A percentile compares a stretch with the other conserved stretches of the same genome.
These are phyloP conservation scores for Heterotilapia buettikoferi DNA, from an alignment of 2,113 vertebrate genomes.

Conservation along the genomic window DNA sequence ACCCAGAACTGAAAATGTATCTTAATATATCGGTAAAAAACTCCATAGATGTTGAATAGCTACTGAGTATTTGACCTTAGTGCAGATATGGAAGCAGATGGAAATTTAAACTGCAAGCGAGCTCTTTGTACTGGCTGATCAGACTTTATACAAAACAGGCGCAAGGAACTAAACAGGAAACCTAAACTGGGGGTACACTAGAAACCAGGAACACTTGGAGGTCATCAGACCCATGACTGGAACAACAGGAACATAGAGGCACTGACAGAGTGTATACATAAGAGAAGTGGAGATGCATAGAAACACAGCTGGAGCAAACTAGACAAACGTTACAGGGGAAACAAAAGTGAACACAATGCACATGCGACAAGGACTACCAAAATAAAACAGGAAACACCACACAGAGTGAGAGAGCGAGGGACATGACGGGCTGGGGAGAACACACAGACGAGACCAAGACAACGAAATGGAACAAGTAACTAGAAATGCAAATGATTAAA, in stretches of 20 bases:
- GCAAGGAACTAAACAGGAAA: background rate
- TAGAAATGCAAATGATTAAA: background rate
- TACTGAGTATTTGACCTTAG: background rate
- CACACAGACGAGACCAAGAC: background rate
- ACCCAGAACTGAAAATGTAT: fast-evolving
- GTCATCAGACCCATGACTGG: background rate
- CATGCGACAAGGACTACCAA: background rate
- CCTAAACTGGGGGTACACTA: background rate
- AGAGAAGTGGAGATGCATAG: background rate
- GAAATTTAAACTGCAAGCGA: background rate
- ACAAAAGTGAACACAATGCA: background rate
- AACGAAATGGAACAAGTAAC: background rate
- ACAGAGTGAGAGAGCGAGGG: background rate
- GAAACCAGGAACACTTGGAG: background rate
- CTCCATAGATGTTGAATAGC: background rate
- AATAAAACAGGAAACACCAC: no score
- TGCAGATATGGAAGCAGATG: background rate
- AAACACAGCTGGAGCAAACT: background rate
- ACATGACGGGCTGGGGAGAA: background rate
- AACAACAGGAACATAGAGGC: background rate
- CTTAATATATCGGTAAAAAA: background rate
- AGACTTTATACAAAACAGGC: background rate
- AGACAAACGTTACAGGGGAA: background rate
- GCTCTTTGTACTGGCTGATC: background rate
- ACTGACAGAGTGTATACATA: background rate